phyloP scores from a whole-genome alignment of 1,140 invertebrate species.

The Gyrodactylus salaris region DNA sequence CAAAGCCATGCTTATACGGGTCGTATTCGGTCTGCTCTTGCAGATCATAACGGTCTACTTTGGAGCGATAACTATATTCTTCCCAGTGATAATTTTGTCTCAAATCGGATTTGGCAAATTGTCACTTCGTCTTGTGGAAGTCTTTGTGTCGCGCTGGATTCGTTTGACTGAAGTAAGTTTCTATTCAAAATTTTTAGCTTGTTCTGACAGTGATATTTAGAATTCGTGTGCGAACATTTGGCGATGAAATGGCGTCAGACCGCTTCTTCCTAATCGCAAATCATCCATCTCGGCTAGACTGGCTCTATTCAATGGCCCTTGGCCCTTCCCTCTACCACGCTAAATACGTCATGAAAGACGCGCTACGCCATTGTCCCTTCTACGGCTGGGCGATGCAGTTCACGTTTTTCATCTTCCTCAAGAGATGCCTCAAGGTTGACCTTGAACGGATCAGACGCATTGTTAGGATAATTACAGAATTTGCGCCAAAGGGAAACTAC shows the following conservation, averaged over 20 bases:
- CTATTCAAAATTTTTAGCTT: too few relatives aligned
- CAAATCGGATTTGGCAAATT: too few relatives aligned
- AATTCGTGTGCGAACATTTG: background rate
- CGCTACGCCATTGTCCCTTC: background rate
- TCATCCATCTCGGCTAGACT: background rate
- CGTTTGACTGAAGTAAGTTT: too few relatives aligned
- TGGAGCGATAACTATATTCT: too few relatives aligned
- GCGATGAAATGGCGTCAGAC: background rate
- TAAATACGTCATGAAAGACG: background rate
- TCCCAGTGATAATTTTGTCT: too few relatives aligned
- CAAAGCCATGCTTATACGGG: too few relatives aligned
- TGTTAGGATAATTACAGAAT: background rate
- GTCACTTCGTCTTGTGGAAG: too few relatives aligned
- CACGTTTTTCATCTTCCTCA: background rate
- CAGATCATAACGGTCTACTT: too few relatives aligned
- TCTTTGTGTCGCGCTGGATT: too few relatives aligned
- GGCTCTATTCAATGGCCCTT: background rate
- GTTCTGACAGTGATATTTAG: background rate
- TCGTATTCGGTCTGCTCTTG: too few relatives aligned
- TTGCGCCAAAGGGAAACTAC: background rate
- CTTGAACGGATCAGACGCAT: background rate
- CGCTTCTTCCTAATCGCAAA: background rate
- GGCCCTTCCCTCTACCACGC: background rate
- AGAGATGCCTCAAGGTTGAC: background rate
- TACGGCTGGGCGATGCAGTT: constrained; percentile 3